phyloP scores from a whole-genome alignment of 2,113 vertebrate species.

The Bostrychus sinensis region DNA sequence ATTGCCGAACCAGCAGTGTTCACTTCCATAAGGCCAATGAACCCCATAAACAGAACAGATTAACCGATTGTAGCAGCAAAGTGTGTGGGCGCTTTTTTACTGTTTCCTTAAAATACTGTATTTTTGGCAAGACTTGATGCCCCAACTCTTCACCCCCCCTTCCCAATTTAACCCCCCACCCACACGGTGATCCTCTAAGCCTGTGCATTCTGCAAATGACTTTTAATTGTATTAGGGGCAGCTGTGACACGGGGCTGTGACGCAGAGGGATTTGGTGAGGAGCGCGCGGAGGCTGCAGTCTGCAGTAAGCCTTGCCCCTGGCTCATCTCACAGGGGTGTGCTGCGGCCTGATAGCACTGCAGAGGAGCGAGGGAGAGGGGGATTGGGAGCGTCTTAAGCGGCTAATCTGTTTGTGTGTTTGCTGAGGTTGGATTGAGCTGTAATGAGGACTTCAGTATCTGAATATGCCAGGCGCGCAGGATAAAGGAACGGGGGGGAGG shows the following conservation, averaged over 20 bases:
- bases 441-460: slow-evolving; percentile 87
- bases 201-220: slow-evolving; percentile 81
- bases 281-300: slow-evolving; percentile 74
- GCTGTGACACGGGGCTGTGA: slow-evolving; percentile 82
- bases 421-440: slow-evolving; percentile 86
- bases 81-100: slow-evolving; percentile 27
- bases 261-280: slow-evolving; percentile 77
- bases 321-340: slow-evolving; percentile 84
- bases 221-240: slow-evolving; percentile 87
- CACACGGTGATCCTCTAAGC: slow-evolving; percentile 76
- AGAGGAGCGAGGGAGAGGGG: slow-evolving; percentile 77
- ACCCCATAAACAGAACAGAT: slow-evolving; percentile 28
- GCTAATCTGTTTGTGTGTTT: slow-evolving; percentile 89
- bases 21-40: slow-evolving; percentile 30
- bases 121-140: slow-evolving; percentile 57
- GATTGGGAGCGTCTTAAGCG: slow-evolving; percentile 84
- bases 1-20: not conserved
- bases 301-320: slow-evolving; percentile 83
- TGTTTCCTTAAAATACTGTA: slow-evolving; percentile 52
- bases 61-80: slow-evolving; percentile 39
- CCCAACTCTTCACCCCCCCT: slow-evolving; percentile 31
- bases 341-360: slow-evolving; percentile 81
- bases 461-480: slow-evolving; percentile 83
- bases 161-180: slow-evolving; percentile 58
- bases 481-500: slow-evolving; percentile 72